Base-by-base conservation (phyloP, 2,113 vertebrate genomes). In the Tapirus terrestris region DNA sequence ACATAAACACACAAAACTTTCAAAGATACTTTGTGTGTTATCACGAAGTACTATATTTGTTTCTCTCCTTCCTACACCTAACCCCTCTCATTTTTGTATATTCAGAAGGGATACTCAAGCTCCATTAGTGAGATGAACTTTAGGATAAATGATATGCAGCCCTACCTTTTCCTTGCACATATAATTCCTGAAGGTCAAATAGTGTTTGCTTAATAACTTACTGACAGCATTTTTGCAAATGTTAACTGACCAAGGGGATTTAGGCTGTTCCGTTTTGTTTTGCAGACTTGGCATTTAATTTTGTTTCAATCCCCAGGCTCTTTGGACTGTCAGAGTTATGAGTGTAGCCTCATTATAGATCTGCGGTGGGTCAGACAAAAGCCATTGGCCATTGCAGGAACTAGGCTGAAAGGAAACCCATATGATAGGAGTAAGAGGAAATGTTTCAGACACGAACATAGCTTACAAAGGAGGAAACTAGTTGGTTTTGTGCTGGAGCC, bases 161-260 rank as follows among this genome's bases (percentile, higher is more conserved):
- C 13, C 6, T 91, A 80, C 6, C 51, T 80, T 96, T 97, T 89
- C 39, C 89, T 95, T 95, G 94, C 80, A 84, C 53, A 65, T 48
- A 25, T 89, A 92, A 87, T 61, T 89, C 36, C 33, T 87, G 90
- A 97, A 98, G 83, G 82, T 96, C 94, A 97, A 89, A 93, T 93
- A n/a, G 48, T 96, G 75, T 97, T 97, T 97, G 95, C 67, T 97
- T 95, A 97, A 96, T 96, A 96, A 95, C 83, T 89, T 48, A 87
- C 94, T 63, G 94, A 63, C 33, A 72, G 82, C 14, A 73, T 97
- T 98, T 98, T 98, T 94, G 96, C 95, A 97, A 98, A 97, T 98
- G 79, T 98, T 98, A 98, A 97, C 77, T 96, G 92, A 96, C 91
- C 76, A 67, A 88, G 18, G 56, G 93, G 95, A 97, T 95, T 97